Percentiles rank a stretch among this genome's conserved stretches.
Conservation (phyloP, 2,888 invertebrate genomes). For the Teleogryllus oceanicus region DNA sequence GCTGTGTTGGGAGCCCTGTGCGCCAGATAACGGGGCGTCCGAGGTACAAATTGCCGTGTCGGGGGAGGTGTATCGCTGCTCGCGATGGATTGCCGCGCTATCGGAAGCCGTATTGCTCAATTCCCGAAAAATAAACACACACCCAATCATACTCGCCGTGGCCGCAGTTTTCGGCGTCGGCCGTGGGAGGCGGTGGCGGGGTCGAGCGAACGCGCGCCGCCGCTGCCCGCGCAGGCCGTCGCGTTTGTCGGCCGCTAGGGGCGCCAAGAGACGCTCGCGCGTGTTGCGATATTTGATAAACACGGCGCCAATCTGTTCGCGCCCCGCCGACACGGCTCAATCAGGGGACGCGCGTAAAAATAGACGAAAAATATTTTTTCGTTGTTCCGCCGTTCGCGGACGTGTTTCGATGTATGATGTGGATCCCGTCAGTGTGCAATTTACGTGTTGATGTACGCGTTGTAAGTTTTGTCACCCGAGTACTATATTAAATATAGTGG, state of each 20-base stretch:
- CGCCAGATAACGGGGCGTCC: background rate
- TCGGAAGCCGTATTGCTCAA: background rate
- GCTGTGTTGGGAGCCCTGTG: background rate
- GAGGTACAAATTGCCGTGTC: slow-evolving; percentile 11
- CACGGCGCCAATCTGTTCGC: background rate
- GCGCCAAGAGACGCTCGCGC: background rate
- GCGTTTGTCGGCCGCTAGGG: background rate
- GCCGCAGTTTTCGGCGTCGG: background rate
- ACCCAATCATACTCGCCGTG: slow-evolving; percentile 5
- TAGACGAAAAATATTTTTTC: background rate
- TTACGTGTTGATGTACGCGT: too few relatives aligned
- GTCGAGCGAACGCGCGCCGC: background rate
- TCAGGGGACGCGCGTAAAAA: background rate
- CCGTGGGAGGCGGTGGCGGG: background rate
- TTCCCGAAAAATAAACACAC: slow-evolving; percentile 18
- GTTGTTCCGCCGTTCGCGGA: background rate
- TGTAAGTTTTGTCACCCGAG: too few relatives aligned
- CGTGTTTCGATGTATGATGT: background rate
- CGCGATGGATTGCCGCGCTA: slow-evolving; percentile 8
- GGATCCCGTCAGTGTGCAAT: too few relatives aligned
- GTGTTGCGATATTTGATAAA: slow-evolving; percentile 8
- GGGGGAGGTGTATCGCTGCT: slow-evolving; percentile 4
- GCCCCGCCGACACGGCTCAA: background rate
- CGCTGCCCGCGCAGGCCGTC: background rate
- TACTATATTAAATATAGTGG: too few relatives aligned